Evolutionary conservation across 2,113 vertebrate genomes (phyloP).

Genomic region (Sprattus sprattus): DNA sequence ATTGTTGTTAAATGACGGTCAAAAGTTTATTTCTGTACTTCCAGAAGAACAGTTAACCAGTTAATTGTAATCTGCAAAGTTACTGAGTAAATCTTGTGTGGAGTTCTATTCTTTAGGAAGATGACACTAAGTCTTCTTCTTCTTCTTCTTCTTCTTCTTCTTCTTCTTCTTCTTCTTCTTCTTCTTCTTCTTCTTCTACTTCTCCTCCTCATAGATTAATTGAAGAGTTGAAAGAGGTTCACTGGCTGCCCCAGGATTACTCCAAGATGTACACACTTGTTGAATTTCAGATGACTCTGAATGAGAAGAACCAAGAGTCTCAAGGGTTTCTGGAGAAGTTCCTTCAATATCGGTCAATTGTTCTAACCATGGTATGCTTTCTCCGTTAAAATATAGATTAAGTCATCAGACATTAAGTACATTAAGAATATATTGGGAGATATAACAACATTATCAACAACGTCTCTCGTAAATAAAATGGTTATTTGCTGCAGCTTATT

Average conservation of each 20-base stretch:
- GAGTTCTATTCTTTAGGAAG: too few species aligned
- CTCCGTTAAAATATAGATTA: not conserved
- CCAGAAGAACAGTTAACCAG: too few species aligned
- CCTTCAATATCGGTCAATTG: constrained; percentile 54
- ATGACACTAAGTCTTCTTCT: too few species aligned
- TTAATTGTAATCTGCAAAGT: not conserved
- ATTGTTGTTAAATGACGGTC: too few species aligned
- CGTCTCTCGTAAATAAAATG: too few species aligned
- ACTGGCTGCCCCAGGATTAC: constrained; percentile 67
- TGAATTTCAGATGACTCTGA: constrained; percentile 64
- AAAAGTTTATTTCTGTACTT: too few species aligned
- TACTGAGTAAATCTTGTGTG: not conserved
- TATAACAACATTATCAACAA: too few species aligned
- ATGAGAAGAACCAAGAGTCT: constrained; percentile 49
- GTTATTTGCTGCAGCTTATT: not conserved
- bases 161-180: too few species aligned
- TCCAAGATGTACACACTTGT: constrained; percentile 60
- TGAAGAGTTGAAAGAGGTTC: constrained; percentile 68
- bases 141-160: too few species aligned
- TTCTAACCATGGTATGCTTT: constrained; percentile 65
- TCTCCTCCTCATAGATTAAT: constrained; percentile 61
- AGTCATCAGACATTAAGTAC: not conserved
- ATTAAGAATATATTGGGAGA: not conserved
- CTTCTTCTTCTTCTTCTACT: constrained; percentile 12
- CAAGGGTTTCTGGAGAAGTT: constrained; percentile 60